phyloP scores from a whole-genome alignment of 2,888 invertebrate species.

The Stictocephala bisonia region DNA sequence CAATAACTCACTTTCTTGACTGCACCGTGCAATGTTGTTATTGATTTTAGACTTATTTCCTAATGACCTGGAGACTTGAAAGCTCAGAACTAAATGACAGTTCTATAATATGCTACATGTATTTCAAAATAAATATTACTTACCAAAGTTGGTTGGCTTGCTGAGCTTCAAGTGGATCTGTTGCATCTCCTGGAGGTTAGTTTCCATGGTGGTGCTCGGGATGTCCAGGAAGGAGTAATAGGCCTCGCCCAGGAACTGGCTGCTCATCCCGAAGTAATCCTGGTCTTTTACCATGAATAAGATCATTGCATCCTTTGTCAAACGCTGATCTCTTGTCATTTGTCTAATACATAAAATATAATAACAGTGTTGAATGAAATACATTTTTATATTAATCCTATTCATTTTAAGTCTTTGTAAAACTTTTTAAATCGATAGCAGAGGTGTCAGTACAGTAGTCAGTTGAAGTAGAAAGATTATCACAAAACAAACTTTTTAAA shows the following conservation, averaged over 20 bases:
- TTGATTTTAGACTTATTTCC: no score
- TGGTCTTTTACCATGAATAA: constrained; percentile 96
- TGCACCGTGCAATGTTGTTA: no score
- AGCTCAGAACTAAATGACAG: no score
- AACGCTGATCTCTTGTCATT: constrained; percentile 74
- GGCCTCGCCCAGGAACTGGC: constrained; percentile 95
- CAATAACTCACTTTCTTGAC: no score
- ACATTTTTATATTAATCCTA: no score
- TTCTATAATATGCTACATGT: not conserved
- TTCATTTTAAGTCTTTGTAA: no score
- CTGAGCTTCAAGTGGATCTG: constrained; percentile 80
- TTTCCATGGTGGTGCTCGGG: constrained; percentile 71
- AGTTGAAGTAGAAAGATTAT: not conserved
- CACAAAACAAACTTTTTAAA: not conserved
- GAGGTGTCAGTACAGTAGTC: no score
- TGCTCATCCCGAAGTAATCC: constrained; percentile 90
- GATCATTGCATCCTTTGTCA: constrained; percentile 76
- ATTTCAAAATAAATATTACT: constrained; percentile 58
- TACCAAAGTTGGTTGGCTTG: constrained; percentile 75
- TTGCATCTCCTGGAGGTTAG: constrained; percentile 70
- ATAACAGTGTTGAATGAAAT: no score
- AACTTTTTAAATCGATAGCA: not conserved
- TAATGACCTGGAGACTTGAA: no score
- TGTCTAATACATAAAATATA: no score
- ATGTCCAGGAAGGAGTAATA: constrained; percentile 86